Conservation (phyloP, 2,113 vertebrate species). For the Hyaena hyaena region DNA sequence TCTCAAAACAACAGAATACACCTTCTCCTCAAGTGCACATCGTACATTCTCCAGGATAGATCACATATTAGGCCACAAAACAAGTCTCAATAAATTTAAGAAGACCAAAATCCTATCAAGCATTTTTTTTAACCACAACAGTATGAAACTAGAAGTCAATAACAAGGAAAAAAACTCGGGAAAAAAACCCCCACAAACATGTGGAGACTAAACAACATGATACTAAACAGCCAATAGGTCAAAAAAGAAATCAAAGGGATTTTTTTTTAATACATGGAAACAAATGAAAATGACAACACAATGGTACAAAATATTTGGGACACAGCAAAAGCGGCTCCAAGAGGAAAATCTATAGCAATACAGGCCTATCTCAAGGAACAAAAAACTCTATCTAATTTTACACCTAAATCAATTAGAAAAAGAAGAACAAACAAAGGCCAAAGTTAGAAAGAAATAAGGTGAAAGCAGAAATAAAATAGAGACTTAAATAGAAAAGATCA, state of each 20-base stretch:
- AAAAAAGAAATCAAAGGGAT: neutral
- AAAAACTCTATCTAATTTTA: neutral
- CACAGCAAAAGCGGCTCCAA: neutral
- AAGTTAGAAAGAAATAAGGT: neutral
- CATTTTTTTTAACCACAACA: neutral
- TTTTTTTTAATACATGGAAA: neutral
- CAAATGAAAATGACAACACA: neutral
- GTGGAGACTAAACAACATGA: neutral
- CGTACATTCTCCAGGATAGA: neutral
- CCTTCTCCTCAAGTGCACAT: neutral
- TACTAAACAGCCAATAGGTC: neutral
- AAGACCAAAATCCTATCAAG: neutral
- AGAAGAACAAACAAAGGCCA: neutral
- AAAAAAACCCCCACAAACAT: neutral
- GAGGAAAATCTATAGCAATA: neutral
- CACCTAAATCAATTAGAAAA: neutral
- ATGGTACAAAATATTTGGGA: neutral
- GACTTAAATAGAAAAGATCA: neutral
- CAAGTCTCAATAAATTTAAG: neutral
- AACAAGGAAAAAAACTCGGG: neutral
- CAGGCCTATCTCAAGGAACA: neutral
- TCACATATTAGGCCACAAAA: neutral
- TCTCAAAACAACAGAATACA: neutral
- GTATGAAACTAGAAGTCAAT: neutral
- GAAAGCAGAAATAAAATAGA: neutral